Conservation (phyloP, 2,888 invertebrate genomes). For the Caenorhabditis wallacei region DNA sequence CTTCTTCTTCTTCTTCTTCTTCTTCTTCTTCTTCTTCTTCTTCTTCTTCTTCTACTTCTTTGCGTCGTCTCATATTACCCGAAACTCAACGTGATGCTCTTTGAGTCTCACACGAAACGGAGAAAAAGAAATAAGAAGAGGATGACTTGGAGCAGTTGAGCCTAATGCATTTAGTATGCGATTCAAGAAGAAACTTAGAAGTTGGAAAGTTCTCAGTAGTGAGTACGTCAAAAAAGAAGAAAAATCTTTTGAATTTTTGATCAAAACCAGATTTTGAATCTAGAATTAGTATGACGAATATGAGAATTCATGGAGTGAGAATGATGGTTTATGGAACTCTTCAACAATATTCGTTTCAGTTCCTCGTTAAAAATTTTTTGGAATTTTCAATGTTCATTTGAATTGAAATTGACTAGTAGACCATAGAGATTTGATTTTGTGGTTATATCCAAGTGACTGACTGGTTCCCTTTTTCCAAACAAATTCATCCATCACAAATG, state of each 20-base stretch:
- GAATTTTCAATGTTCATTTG: not conserved
- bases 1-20: conserved; percentile 27
- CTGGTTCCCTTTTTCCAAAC: conserved; percentile 30
- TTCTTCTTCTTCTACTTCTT: conserved; percentile 44
- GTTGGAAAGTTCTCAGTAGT: conserved; percentile 14
- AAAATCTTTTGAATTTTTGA: conserved; percentile 60
- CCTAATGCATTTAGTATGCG: conserved; percentile 65
- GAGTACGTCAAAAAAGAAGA: conserved; percentile 14
- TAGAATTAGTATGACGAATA: not conserved
- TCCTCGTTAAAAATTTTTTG: too few relatives aligned
- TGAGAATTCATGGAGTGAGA: not conserved
- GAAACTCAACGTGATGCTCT: conserved; percentile 66
- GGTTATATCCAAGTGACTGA: not conserved
- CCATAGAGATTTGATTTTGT: conserved; percentile 44
- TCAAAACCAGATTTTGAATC: conserved; percentile 17
- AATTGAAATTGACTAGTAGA: conserved; percentile 9
- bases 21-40: conserved; percentile 17
- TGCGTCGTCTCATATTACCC: conserved; percentile 65
- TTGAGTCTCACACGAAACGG: conserved; percentile 51
- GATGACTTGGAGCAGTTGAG: conserved; percentile 47
- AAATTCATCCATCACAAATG: conserved; percentile 61
- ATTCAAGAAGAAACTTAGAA: conserved; percentile 19
- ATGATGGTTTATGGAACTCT: not conserved
- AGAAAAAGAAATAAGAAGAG: conserved; percentile 26
- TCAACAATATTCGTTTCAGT: too few relatives aligned